Conservation (phyloP, 1,140 invertebrate genomes). For the Micrasema minimum region DNA sequence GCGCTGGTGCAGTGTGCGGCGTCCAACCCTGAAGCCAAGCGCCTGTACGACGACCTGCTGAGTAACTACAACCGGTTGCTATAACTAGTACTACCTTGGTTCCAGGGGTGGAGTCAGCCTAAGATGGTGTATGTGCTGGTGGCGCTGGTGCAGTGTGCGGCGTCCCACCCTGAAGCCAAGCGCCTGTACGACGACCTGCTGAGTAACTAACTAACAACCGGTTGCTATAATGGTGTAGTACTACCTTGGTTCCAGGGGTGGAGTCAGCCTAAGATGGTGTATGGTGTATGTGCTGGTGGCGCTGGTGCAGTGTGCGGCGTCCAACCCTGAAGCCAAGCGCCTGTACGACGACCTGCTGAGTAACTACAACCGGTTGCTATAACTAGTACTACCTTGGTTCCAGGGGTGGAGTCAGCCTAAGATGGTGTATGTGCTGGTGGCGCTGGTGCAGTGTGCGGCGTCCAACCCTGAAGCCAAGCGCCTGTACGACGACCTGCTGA, state of each 20-base stretch:
- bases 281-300: not conserved
- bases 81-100: conserved; percentile 35
- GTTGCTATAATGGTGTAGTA: not conserved
- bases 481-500: conserved; percentile 93
- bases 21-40: too few relatives aligned
- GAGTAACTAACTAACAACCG: too few relatives aligned
- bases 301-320: too few relatives aligned
- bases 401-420: conserved; percentile 85
- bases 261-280: conserved; percentile 72
- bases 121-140: conserved; percentile 59
- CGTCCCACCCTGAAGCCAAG: too few relatives aligned
- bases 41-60: too few relatives aligned
- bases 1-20: too few relatives aligned
- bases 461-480: conserved; percentile 90
- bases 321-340: too few relatives aligned
- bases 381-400: too few relatives aligned
- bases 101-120: conserved; percentile 71
- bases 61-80: too few relatives aligned
- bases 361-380: conserved; percentile 98
- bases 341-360: conserved; percentile 94
- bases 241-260: conserved; percentile 70
- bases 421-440: too few relatives aligned
- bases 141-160: too few relatives aligned
- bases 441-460: conserved; percentile 72
- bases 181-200: too few relatives aligned